Evolutionary conservation across 1,140 invertebrate species (phyloP).

Genomic region (Bombus haemorrhoidalis): DNA sequence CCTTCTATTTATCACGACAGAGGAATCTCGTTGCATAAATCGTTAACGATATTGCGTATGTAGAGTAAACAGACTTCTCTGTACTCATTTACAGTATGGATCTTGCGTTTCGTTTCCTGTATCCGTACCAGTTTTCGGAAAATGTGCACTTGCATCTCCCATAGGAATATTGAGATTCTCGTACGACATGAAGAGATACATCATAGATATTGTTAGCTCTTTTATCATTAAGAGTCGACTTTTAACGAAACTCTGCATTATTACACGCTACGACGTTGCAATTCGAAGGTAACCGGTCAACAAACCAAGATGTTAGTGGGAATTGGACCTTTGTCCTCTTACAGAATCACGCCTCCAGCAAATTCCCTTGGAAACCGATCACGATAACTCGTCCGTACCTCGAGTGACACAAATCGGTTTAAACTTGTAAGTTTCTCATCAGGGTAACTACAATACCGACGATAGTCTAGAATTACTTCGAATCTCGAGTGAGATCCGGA

Average conservation of each 20-base stretch:
- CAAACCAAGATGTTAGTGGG: too few species aligned
- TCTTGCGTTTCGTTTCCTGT: too few species aligned
- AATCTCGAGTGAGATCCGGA: not conserved
- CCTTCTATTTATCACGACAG: not conserved
- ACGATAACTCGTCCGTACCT: not conserved
- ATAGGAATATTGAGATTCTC: too few species aligned
- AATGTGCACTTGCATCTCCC: too few species aligned
- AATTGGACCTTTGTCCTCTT: not conserved
- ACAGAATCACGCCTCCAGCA: not conserved
- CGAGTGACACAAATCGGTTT: not conserved
- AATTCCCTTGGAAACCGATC: not conserved
- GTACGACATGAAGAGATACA: too few species aligned
- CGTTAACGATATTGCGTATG: slow-evolving; percentile 12
- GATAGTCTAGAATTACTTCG: not conserved
- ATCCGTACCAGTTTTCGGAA: too few species aligned
- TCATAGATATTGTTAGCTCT: too few species aligned
- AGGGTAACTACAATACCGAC: not conserved
- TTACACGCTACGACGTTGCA: too few species aligned
- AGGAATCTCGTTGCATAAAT: slow-evolving; percentile 35
- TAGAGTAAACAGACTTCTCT: not conserved
- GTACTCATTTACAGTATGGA: too few species aligned
- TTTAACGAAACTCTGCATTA: too few species aligned
- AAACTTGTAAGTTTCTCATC: not conserved
- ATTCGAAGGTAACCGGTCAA: too few species aligned
- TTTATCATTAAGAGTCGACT: too few species aligned